These are phyloP conservation scores for Marisa cornuarietis DNA, from an alignment of 1,140 invertebrate genomes.

Conservation along the genomic window DNA sequence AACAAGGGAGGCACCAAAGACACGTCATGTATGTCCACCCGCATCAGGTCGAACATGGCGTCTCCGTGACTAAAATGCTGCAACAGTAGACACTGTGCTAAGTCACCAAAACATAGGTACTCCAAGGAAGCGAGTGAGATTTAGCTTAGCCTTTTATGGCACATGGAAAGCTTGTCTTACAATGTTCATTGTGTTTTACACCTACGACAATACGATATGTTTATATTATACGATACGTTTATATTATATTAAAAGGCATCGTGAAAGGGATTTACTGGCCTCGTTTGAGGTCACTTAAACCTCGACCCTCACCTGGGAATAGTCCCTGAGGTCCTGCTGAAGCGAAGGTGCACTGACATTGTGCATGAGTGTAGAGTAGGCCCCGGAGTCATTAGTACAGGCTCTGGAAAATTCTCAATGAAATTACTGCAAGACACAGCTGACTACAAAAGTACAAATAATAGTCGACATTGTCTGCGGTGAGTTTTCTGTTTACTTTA, in stretches of 20 bases:
- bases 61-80: not conserved
- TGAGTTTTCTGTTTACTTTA: too few species aligned
- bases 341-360: not conserved
- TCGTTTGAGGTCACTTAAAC: not conserved
- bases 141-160: not conserved
- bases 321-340: constrained; percentile 3
- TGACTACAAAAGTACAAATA: too few species aligned
- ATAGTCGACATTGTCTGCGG: too few species aligned
- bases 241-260: not conserved
- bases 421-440: too few species aligned
- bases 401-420: not conserved
- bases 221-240: not conserved
- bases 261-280: not conserved
- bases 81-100: not conserved
- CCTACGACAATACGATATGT: not conserved
- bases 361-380: constrained; percentile 1
- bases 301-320: constrained; percentile 6
- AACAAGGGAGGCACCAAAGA: constrained; percentile 16
- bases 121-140: not conserved
- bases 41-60: constrained; percentile 10
- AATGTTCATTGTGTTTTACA: not conserved
- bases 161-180: not conserved
- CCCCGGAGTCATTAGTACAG: not conserved
- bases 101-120: not conserved
- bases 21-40: not conserved